Evolutionary conservation across 2,888 invertebrate species (phyloP), one percentile per base, ranked within the genome.

Genomic region (Epinotia demarniana): DNA sequence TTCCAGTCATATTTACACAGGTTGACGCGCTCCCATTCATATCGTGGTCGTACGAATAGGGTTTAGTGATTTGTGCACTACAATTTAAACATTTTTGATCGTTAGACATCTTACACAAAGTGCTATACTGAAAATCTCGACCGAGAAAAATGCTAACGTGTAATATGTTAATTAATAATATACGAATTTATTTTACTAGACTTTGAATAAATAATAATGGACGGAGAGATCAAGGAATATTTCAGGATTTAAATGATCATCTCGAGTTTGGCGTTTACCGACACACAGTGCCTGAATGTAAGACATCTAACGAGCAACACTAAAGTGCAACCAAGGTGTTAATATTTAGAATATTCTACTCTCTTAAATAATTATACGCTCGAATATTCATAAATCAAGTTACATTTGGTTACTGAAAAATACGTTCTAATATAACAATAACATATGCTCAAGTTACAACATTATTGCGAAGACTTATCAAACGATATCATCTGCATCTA

Each of bases 61-160:
- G 55, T 72, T 72, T 60, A 75, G 77, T 75, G 75, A 75, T 90
- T 92, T 92, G 92, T 92, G 93, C 92, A 91, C 88, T 90, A 92
- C 87, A 85, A 86, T 86, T 80, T 81, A 70, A 81, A 87, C 84
- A 87, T 88, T 46, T 64, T 62, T 61, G 53, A 61, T 27, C 55
- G 49, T 66, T 67, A 75, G 71, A 67, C 72, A 72, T 75, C 71
- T 72, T 72, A 75, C 75, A 75, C 55, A 61, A 67, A 55, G 71
- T 66, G 62, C 61, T 62, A 46, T 66, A 71, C 33, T 18, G 53
- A 39, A 68, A 55, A 61, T 75, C 18, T 67, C 64, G 33, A 75
- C 19, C 19, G 49, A 64, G 39, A 60, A 70, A 53, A 69, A 63
- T 58, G 33, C 63, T 64, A 70, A 43, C 33, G 27, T 23, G 64